Conservation (phyloP, 1,140 invertebrate species). For the Bombus breviceps region DNA sequence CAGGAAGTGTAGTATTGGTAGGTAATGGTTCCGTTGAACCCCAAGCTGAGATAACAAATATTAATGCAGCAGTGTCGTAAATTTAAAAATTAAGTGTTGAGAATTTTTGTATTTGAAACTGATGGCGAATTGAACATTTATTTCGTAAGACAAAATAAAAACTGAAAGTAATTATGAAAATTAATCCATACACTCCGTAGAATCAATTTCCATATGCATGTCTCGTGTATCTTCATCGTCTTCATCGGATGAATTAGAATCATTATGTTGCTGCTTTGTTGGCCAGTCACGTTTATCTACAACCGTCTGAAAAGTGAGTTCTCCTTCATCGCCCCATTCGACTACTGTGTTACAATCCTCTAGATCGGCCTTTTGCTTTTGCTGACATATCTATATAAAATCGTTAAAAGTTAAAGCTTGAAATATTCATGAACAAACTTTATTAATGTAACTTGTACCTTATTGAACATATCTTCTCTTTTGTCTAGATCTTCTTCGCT, state of each 20-base stretch:
- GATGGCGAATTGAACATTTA: background rate
- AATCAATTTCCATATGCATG: slow-evolving; percentile 82
- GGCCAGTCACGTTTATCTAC: slow-evolving; percentile 80
- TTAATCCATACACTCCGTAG: slow-evolving; percentile 79
- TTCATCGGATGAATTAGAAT: slow-evolving; percentile 81
- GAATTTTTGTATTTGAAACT: background rate
- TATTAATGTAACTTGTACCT: slow-evolving; percentile 70
- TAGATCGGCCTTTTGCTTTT: slow-evolving; percentile 72
- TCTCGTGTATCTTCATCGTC: slow-evolving; percentile 79
- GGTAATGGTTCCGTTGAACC: slow-evolving; percentile 65
- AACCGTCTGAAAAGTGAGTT: slow-evolving; percentile 81
- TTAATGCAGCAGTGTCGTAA: background rate
- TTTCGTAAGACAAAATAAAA: background rate
- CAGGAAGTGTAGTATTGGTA: slow-evolving; percentile 58
- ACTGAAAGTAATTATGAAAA: background rate
- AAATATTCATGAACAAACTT: background rate
- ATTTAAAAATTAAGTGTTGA: background rate
- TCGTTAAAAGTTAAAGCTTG: background rate
- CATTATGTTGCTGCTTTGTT: slow-evolving; percentile 69
- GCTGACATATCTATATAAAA: slow-evolving; percentile 69
- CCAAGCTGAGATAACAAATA: slow-evolving; percentile 68
- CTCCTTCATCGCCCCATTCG: slow-evolving; percentile 78
- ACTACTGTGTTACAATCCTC: slow-evolving; percentile 68
- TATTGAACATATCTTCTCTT: slow-evolving; percentile 84
- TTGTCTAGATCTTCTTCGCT: slow-evolving; percentile 83